Percentiles rank a stretch among this genome's conserved stretches.
Evolutionary conservation across 2,797 vertebrate species (phyloP).

Genomic region (Pseudochromis fuscus): DNA sequence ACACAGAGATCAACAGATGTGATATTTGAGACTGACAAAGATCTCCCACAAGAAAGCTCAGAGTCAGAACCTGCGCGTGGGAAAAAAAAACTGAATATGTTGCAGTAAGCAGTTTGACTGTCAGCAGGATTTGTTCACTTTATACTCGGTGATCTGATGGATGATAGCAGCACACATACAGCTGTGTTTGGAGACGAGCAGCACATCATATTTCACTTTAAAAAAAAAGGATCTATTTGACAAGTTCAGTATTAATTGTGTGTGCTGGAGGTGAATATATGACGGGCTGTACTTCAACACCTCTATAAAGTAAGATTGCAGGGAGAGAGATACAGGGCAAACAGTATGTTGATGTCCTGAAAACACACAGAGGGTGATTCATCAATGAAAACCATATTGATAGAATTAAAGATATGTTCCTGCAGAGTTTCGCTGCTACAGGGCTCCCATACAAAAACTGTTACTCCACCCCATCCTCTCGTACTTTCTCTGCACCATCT

Average conservation of each 20-base stretch:
- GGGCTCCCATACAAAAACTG: conserved; percentile 21
- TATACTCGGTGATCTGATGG: not conserved
- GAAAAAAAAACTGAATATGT: not conserved
- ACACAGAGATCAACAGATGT: not conserved
- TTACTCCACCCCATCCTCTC: conserved; percentile 26
- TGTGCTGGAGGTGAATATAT: not conserved
- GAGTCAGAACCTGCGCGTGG: not conserved
- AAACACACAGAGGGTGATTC: conserved; percentile 6
- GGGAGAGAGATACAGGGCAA: not conserved
- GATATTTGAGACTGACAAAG: conserved; percentile 1
- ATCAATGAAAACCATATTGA: conserved; percentile 38
- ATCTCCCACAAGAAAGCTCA: not conserved
- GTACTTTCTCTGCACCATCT: conserved; percentile 57
- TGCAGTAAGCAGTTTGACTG: not conserved
- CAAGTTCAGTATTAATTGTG: not conserved
- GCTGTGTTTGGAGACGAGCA: not conserved
- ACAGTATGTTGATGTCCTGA: conserved; percentile 29
- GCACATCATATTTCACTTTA: conserved; percentile 1
- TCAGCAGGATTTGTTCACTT: not conserved
- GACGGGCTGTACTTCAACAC: not conserved
- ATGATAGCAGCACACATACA: too few relatives aligned
- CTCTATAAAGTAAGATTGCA: conserved; percentile 4
- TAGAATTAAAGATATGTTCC: conserved; percentile 32
- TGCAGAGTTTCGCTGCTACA: conserved; percentile 29
- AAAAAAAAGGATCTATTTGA: not conserved